phyloP scores from a whole-genome alignment of 2,113 vertebrate species.

The Hemibates koningsi region DNA sequence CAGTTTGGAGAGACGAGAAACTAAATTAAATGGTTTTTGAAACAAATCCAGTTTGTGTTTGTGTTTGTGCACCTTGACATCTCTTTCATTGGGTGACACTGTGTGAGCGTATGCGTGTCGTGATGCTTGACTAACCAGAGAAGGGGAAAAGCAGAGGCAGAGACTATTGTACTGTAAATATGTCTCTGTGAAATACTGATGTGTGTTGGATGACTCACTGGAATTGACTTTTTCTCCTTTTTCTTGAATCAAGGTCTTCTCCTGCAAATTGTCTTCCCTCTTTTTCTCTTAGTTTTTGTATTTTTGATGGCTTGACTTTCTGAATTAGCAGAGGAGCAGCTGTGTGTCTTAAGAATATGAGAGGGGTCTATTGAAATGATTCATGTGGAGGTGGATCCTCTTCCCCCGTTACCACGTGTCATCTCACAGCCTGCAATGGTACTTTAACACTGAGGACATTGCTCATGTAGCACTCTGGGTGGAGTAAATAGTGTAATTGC shows the following conservation, averaged over 20 bases:
- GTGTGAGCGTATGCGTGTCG: neutral
- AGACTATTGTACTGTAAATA: neutral
- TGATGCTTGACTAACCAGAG: conserved; percentile 10
- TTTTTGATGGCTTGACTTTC: neutral
- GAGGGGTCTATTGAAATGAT: neutral
- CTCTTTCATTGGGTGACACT: conserved; percentile 13
- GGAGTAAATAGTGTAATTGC: neutral
- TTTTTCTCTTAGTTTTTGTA: neutral
- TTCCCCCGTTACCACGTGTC: neutral
- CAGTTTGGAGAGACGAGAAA: neutral
- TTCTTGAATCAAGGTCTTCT: neutral
- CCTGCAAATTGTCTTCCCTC: neutral
- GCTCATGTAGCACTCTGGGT: neutral
- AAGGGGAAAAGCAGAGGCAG: neutral
- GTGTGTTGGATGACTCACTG: conserved; percentile 44
- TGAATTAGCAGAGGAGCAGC: neutral
- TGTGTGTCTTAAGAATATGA: neutral
- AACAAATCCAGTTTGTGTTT: neutral
- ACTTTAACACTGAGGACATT: neutral
- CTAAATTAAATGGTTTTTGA: conserved; percentile 15
- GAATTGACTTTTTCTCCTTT: neutral
- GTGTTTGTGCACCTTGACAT: neutral
- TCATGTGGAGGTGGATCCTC: neutral
- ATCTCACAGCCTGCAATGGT: neutral
- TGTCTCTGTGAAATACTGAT: neutral